These are phyloP conservation scores for Sycobia sp. DNA, from an alignment of 1,140 invertebrate genomes.

Conservation along the genomic window DNA sequence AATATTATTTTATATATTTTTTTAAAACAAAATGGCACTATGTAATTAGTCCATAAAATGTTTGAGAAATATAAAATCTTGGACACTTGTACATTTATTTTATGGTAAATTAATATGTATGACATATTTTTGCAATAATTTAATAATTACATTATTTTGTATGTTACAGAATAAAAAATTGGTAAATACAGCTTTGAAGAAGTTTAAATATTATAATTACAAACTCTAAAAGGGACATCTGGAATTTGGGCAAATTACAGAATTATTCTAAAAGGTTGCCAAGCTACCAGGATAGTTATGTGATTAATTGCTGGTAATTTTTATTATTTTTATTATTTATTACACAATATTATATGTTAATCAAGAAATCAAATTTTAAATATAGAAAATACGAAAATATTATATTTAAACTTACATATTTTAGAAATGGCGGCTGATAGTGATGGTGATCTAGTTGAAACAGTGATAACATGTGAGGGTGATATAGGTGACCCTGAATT, in stretches of 20 bases:
- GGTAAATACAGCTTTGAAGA: slow-evolving; percentile 50
- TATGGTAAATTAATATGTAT: not conserved
- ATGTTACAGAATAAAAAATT: slow-evolving; percentile 47
- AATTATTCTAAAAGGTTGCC: slow-evolving; percentile 55
- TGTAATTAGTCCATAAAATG: too few relatives aligned
- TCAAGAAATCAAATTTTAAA: not conserved
- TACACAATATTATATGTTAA: too few relatives aligned
- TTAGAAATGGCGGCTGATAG: slow-evolving; percentile 76
- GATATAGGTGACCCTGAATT: slow-evolving; percentile 78
- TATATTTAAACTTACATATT: slow-evolving; percentile 29
- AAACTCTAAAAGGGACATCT: slow-evolving; percentile 48
- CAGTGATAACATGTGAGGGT: slow-evolving; percentile 81
- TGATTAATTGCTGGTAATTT: slow-evolving; percentile 61
- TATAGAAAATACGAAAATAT: slow-evolving; percentile 16
- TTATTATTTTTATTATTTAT: slow-evolving; percentile 16
- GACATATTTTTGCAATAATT: too few relatives aligned
- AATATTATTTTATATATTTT: too few relatives aligned
- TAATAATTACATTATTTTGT: slow-evolving; percentile 13
- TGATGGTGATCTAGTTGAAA: slow-evolving; percentile 74
- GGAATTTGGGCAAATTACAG: slow-evolving; percentile 41
- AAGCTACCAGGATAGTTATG: slow-evolving; percentile 61
- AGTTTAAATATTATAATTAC: slow-evolving; percentile 51
- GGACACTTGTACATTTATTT: too few relatives aligned
- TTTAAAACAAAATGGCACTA: too few relatives aligned
- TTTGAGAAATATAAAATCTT: too few relatives aligned